Conservation (phyloP, 1,140 invertebrate genomes). For the Eriosoma lanigerum region DNA sequence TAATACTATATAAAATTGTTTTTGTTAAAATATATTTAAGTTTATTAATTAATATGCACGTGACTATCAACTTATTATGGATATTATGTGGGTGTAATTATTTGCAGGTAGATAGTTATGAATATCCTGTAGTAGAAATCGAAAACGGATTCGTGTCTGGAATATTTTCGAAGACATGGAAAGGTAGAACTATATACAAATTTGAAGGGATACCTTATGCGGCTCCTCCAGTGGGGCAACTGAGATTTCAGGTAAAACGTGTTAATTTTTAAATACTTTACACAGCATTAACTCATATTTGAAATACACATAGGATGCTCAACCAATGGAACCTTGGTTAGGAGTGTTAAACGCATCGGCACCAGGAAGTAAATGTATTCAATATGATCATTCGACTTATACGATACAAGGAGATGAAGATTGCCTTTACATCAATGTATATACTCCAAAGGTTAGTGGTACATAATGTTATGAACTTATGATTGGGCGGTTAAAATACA, state of each 20-base stretch:
- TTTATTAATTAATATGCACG: not conserved
- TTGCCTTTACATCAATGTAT: slow-evolving; percentile 54
- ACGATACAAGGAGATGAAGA: slow-evolving; percentile 55
- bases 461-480: too few species aligned
- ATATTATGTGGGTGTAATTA: not conserved
- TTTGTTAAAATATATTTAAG: too few species aligned
- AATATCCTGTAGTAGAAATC: not conserved
- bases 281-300: not conserved
- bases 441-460: slow-evolving; percentile 53
- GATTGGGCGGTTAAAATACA: too few species aligned
- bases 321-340: slow-evolving; percentile 51
- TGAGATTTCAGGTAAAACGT: slow-evolving; percentile 55
- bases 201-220: slow-evolving; percentile 61
- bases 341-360: slow-evolving; percentile 52
- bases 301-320: slow-evolving; percentile 42
- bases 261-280: too few species aligned
- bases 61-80: not conserved
- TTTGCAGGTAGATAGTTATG: too few species aligned
- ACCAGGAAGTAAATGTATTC: slow-evolving; percentile 40
- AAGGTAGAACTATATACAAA: slow-evolving; percentile 36
- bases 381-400: slow-evolving; percentile 49
- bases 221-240: slow-evolving; percentile 60
- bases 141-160: slow-evolving; percentile 23
- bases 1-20: too few species aligned
- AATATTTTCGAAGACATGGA: slow-evolving; percentile 24